Evolutionary conservation across 2,797 vertebrate genomes (phyloP), one percentile per base, ranked within the genome.

Genomic region (Takifugu ocellatus): DNA sequence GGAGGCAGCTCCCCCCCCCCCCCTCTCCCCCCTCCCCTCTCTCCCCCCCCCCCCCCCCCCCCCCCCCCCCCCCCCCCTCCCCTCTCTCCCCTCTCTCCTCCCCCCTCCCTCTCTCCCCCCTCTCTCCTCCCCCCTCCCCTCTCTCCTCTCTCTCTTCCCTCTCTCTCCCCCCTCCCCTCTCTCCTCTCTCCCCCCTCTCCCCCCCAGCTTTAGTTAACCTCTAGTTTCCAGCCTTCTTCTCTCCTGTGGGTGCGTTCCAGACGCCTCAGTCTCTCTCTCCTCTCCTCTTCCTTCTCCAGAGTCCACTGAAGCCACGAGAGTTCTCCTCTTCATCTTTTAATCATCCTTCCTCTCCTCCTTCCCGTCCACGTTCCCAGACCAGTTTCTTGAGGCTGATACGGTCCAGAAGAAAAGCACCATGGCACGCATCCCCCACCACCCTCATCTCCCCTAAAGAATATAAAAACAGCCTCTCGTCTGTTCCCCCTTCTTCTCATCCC

Each of bases 391-490:
- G 57, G 67, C 49, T 73, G 75, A 85, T 69, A 72, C 39, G 75
- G 67, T 88, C 84, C 83, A 84, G 84, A 77, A 59, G 70, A 71
- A 78, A 79, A 84, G 82, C 84, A 84, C 83, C 79, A 72, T 76
- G 72, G 78, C 75, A 82, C 65, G 81, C 77, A 71, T 80, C 81
- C 79, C 74, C 73, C 70, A 25, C 61, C 25, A n/a, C 50, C 31
- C 63, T 75, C 61, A 46, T 66, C 71, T 70, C 74, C 51, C 56
- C 60, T 26, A 56, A 63, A 74, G 59, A 82, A 79, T 55, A 78
- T 52, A 65, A 75, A 44, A 77, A 63, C 75, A 81, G 71, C 51
- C 45, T 61, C 57, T 65, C 33, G 10, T 58, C 57, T 43, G n/a
- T 56, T 61, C 25, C 46, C 33, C 44, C 26, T 33, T 67, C 27